Percentiles rank a stretch among this genome's conserved stretches.
These are phyloP conservation scores for Onychorhynchus coronatus DNA, from an alignment of 2,113 vertebrate genomes.

Conservation along the genomic window DNA sequence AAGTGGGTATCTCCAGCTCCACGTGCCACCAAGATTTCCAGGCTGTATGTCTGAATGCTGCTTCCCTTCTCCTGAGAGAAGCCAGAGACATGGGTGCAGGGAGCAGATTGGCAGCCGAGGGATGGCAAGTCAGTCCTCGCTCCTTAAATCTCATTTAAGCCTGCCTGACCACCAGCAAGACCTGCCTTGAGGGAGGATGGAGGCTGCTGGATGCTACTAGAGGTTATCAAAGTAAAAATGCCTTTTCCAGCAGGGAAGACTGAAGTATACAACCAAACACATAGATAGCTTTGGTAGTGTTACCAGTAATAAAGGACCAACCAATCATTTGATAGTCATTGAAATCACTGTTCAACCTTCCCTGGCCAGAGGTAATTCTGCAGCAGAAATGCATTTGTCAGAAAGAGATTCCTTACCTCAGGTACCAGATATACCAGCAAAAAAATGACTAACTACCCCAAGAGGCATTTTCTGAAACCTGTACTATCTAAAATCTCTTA, in stretches of 20 bases:
- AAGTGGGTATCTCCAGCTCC: neutral
- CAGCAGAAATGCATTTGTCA: neutral
- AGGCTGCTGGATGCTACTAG: neutral
- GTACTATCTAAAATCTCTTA: neutral
- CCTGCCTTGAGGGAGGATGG: neutral
- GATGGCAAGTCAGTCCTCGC: neutral
- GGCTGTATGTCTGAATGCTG: accelerated
- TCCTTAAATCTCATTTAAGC: neutral
- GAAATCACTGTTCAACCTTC: neutral
- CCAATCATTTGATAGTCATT: neutral
- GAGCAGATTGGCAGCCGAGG: neutral
- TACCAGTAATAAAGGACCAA: neutral
- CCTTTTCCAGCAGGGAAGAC: neutral
- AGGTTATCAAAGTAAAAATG: neutral
- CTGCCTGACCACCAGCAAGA: neutral
- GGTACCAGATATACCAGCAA: neutral
- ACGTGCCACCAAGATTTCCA: accelerated
- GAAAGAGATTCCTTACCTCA: neutral
- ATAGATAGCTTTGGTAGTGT: neutral
- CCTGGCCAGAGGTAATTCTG: neutral
- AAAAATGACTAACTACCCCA: neutral
- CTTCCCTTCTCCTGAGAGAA: neutral
- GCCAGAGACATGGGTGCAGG: neutral
- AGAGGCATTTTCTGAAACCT: neutral
- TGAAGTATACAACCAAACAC: neutral